Percentiles rank a stretch among this genome's conserved stretches.
Evolutionary conservation across 2,797 vertebrate genomes (phyloP).

Genomic region (Ara ararauna): DNA sequence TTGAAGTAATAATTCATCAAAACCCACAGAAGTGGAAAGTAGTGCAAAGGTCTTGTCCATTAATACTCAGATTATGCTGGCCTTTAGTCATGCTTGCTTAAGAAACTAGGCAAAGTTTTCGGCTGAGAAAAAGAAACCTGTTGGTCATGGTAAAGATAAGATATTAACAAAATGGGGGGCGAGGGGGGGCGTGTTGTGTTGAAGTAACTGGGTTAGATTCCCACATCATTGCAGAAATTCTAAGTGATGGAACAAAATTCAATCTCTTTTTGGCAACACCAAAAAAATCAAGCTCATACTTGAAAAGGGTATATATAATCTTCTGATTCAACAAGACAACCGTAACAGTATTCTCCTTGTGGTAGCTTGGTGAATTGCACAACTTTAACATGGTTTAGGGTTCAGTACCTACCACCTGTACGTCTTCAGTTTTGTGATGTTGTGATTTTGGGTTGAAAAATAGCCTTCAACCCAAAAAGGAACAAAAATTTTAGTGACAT

Average conservation of each 20-base stretch:
- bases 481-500: not conserved
- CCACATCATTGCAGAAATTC: not conserved
- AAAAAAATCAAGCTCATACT: not conserved
- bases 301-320: not conserved
- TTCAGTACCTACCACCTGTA: not conserved
- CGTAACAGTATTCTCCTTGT: not conserved
- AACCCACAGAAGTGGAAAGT: not conserved
- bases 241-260: not conserved
- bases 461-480: not conserved
- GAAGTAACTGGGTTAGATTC: not conserved
- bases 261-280: not conserved
- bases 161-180: not conserved
- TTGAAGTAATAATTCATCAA: not conserved
- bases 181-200: fast-evolving
- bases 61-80: not conserved
- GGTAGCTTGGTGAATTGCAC: not conserved
- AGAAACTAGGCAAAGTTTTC: not conserved
- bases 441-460: not conserved
- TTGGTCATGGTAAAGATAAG: not conserved
- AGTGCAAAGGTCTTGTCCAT: not conserved
- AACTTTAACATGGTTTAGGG: not conserved
- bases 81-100: not conserved
- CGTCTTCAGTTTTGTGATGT: not conserved
- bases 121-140: not conserved
- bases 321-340: not conserved